These are phyloP conservation scores for Phylloscopus collybita DNA, from an alignment of 2,797 vertebrate species.

Conservation along the genomic window DNA sequence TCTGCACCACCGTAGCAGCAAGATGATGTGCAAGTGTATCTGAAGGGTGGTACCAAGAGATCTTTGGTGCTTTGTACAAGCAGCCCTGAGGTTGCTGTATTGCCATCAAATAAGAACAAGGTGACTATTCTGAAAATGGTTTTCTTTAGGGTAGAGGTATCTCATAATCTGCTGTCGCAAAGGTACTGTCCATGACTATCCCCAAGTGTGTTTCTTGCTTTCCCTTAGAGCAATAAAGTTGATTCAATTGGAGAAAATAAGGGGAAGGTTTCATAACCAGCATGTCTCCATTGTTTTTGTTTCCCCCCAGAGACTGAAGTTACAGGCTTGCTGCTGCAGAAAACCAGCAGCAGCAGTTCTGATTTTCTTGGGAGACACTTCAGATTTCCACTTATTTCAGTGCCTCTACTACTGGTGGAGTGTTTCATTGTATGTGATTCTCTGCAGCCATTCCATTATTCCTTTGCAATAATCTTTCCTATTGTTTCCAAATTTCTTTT, in stretches of 20 bases:
- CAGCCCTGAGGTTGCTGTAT: not conserved
- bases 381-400: not conserved
- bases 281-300: not conserved
- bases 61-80: not conserved
- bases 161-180: not conserved
- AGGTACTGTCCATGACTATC: not conserved
- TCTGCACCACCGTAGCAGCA: rapidly evolving
- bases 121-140: not conserved
- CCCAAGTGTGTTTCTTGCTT: constrained; percentile 1
- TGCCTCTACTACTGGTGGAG: not conserved
- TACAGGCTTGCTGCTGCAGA: not conserved
- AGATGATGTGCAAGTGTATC: not conserved
- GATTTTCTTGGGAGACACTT: not conserved
- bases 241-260: not conserved
- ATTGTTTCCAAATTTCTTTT: constrained; percentile 1
- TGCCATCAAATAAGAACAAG: not conserved
- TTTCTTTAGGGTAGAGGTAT: not conserved
- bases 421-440: not conserved
- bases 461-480: not conserved
- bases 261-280: not conserved
- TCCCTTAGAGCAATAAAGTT: not conserved
- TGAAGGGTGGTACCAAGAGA: not conserved
- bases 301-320: not conserved
- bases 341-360: not conserved
- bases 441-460: not conserved